phyloP scores from a whole-genome alignment of 2,797 vertebrate genomes.

The Anas bahamensis region DNA sequence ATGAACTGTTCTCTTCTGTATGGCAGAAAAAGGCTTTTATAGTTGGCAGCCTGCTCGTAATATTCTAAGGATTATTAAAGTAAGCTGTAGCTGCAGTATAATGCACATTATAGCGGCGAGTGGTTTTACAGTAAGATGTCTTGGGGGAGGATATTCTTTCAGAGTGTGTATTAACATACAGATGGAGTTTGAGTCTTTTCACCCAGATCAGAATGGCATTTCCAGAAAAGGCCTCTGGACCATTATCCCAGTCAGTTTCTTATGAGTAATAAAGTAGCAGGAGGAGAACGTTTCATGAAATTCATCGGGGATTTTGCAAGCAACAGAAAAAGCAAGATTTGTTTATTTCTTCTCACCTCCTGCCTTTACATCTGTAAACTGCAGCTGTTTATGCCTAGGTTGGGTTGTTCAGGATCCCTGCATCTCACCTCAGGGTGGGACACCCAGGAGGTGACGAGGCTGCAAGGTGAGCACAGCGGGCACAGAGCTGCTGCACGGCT shows the following conservation, averaged over 20 bases:
- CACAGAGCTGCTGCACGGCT: background rate
- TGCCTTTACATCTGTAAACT: background rate
- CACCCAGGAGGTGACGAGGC: background rate
- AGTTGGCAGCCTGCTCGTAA: constrained; percentile 37
- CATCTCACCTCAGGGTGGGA: background rate
- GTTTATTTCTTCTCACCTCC: background rate
- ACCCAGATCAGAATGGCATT: background rate
- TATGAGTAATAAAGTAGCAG: background rate
- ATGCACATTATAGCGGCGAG: background rate
- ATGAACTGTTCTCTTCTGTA: constrained; percentile 8
- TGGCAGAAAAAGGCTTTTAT: constrained; percentile 8
- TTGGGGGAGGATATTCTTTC: constrained; percentile 44
- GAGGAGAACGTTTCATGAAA: background rate
- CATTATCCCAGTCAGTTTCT: background rate
- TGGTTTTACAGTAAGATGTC: constrained; percentile 20
- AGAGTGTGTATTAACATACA: background rate
- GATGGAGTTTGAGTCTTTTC: background rate
- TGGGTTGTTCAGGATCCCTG: background rate
- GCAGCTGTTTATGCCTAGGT: background rate
- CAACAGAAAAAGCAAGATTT: background rate
- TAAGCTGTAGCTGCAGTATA: constrained; percentile 18
- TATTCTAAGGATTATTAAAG: constrained; percentile 31
- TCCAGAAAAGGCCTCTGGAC: background rate
- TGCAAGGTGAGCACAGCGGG: background rate
- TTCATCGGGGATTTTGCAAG: background rate